phyloP scores from a whole-genome alignment of 2,888 invertebrate species.

The Tachina fera region DNA sequence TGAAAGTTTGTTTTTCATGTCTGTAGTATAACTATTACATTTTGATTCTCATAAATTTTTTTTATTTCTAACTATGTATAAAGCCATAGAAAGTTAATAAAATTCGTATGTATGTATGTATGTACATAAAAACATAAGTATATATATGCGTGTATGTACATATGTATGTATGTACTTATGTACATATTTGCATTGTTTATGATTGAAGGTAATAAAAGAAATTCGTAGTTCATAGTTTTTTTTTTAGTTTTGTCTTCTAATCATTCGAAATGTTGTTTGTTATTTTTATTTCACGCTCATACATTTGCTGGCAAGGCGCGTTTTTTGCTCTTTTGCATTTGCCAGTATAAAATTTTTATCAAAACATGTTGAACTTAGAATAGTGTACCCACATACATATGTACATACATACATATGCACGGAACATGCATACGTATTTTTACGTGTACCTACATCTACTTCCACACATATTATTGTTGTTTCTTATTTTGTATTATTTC shows the following conservation, averaged over 20 bases:
- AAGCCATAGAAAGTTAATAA: too few species aligned
- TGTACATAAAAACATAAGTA: background rate
- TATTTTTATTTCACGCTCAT: slow-evolving; percentile 35
- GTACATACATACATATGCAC: too few species aligned
- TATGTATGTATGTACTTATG: background rate
- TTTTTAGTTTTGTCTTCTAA: background rate
- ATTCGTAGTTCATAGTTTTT: background rate
- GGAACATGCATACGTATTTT: background rate
- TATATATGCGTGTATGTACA: background rate
- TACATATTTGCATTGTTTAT: slow-evolving; percentile 35
- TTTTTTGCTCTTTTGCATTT: slow-evolving; percentile 29
- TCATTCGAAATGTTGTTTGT: slow-evolving; percentile 15
- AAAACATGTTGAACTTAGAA: slow-evolving; percentile 30
- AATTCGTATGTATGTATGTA: background rate
- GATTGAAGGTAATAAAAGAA: slow-evolving; percentile 22
- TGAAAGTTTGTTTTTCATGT: too few species aligned
- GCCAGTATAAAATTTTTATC: background rate
- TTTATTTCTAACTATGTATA: too few species aligned
- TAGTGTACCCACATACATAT: background rate
- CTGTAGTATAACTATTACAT: too few species aligned
- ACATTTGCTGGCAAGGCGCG: slow-evolving; percentile 19
- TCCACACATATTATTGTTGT: background rate
- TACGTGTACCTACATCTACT: background rate
- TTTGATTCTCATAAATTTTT: too few species aligned
- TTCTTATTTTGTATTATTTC: slow-evolving; percentile 31